Base-by-base conservation (phyloP, 2,113 vertebrate species). In the Chloropsis cyanopogon region DNA sequence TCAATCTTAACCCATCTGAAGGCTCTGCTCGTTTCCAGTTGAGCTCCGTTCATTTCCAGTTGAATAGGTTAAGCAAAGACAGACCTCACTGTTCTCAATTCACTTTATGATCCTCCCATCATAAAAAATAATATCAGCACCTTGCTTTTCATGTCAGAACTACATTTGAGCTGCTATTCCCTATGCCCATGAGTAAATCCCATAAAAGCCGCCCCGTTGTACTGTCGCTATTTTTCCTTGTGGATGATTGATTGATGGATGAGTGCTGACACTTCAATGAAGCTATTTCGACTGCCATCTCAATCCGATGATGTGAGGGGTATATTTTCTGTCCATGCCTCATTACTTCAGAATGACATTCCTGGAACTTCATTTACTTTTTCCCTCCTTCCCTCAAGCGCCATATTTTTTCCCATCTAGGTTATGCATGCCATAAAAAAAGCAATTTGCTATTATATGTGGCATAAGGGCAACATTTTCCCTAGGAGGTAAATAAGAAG, bases 231-330 rank as follows among this genome's bases (percentile, higher is more conserved):
- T 99, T 99, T 99, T 99, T 99, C 98, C 99, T 99, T 98, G 98
- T 98, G 99, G 99, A 99, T 99, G 99, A 99, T 99, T 99, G 99
- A 99, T 99, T 99, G 99, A 99, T 99, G 98, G 99, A 99, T 99
- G 99, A 98, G 98, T 98, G 98, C 99, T 99, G 99, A 99, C 99
- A 99, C 98, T 98, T 99, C 99, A 99, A 99, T 99, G 99, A 99
- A 99, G 99, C 99, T 99, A 99, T 99, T 99, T 99, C 98, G 98
- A 98, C 99, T 98, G 98, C 98, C 99, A 99, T 99, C 99, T 99
- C 99, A 99, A 99, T 99, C 99, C 98, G 98, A 99, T 99, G 99
- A 99, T 99, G 99, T 99, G 99, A 99, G 98, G 98, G 99, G 99
- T 99, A 99, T 99, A 99, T 99, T 99, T 99, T 99, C 99, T 98